These are phyloP conservation scores for Andrena chrysosceles DNA, from an alignment of 2,888 invertebrate species.

Conservation along the genomic window DNA sequence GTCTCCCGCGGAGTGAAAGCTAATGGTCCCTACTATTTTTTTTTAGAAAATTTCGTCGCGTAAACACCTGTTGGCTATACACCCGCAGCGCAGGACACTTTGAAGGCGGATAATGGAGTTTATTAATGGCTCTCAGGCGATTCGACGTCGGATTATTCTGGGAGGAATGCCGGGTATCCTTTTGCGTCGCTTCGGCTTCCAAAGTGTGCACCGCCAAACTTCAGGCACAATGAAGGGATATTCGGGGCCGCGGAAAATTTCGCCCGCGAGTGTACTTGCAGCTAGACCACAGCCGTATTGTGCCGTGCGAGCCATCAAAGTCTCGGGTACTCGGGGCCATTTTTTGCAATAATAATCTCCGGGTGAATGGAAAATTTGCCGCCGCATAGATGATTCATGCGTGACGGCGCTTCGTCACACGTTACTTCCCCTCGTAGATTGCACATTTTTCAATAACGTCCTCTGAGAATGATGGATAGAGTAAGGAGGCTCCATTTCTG, in stretches of 20 bases:
- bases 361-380: constrained; percentile 43
- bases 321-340: constrained; percentile 17
- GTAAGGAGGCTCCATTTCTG: constrained; percentile 10
- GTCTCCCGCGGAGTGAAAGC: neutral
- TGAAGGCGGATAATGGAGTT: constrained; percentile 3
- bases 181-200: neutral
- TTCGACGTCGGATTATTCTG: constrained; percentile 12
- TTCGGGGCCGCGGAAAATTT: neutral
- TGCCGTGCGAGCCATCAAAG: neutral
- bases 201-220: neutral
- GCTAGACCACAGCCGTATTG: neutral
- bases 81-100: neutral
- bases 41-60: constrained; percentile 50
- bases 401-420: constrained; percentile 42
- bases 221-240: neutral
- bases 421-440: constrained; percentile 18
- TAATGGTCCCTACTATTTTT: constrained; percentile 4
- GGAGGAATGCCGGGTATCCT: constrained; percentile 13
- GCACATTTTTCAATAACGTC: constrained; percentile 46
- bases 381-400: constrained; percentile 11
- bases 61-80: constrained; percentile 53
- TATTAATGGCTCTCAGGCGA: constrained; percentile 1
- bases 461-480: constrained; percentile 41
- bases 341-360: constrained; percentile 33
- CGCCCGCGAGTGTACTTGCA: neutral